phyloP scores from a whole-genome alignment of 1,140 invertebrate species.

The Bombus pascuorum region DNA sequence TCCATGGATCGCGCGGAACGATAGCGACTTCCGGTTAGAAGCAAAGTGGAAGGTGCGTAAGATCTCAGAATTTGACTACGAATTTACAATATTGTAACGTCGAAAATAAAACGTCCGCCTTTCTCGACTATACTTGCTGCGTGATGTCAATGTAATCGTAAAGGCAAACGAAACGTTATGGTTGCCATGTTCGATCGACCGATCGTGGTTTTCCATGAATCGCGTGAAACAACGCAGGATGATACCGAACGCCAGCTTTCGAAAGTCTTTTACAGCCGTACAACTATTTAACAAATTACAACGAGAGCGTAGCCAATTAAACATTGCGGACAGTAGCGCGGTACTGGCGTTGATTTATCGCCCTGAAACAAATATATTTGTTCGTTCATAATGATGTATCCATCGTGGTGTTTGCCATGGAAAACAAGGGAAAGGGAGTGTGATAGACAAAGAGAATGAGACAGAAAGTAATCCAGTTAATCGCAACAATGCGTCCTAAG shows the following conservation, averaged over 20 bases:
- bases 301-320: background rate
- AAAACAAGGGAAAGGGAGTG: no score
- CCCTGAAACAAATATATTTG: no score
- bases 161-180: background rate
- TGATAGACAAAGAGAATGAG: background rate
- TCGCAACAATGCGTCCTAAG: background rate
- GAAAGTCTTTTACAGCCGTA: background rate
- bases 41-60: no score
- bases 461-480: no score
- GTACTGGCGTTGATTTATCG: conserved; percentile 23
- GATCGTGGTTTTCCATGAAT: no score
- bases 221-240: background rate
- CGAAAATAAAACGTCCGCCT: background rate
- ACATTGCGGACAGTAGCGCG: background rate
- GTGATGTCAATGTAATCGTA: background rate
- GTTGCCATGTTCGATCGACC: background rate
- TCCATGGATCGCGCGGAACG: no score
- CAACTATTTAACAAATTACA: conserved; percentile 13
- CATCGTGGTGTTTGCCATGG: background rate
- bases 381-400: conserved; percentile 18
- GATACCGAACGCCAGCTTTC: no score
- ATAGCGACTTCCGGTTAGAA: background rate
- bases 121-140: background rate
- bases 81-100: background rate
- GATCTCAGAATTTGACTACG: background rate